Evolutionary conservation across 2,797 vertebrate genomes (phyloP), one percentile per base, ranked within the genome.

Genomic region (Paedocypris micromegethes): DNA sequence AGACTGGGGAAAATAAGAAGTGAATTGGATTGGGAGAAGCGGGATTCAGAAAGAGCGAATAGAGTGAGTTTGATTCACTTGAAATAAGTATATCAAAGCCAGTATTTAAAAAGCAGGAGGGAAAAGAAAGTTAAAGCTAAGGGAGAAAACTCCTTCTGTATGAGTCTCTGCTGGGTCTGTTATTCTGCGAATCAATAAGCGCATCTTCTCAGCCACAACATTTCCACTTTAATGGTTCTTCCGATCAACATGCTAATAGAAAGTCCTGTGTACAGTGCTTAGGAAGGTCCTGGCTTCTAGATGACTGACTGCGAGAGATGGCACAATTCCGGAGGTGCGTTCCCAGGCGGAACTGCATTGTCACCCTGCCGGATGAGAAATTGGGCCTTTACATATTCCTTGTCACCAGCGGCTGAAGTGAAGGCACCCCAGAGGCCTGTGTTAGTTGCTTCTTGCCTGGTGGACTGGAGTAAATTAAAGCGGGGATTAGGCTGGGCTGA

Each of bases 381-480:
- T 93, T 90, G 92, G 89, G 90, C 89, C 90, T 92, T 91, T 94
- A 94, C 92, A 93, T 95, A 93, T 90, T 91, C 89, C 91, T 92
- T 94, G 95, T 96, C 94, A 95, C 90, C 83, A 80, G 81, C 88
- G 86, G 90, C 89, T 89, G 90, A 93, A 94, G 88, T 93, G 91
- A 94, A 92, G 91, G 90, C 91, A 90, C 94, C 94, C 95, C 91
- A 67, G 88, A 96, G 94, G 93, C 94, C 87, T 75, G 83, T 83
- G 85, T 89, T 92, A 90, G 90, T 91, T 91, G 89, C 79, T 82
- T 84, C 88, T 88, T 84, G 89, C 89, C 88, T 88, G 88, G 88
- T 84, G 88, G 88, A 89, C 90, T 89, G 87, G 89, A 93, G 93
- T 93, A 92, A 96, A 96, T 97, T 95, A 97, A 96, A 93, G 93